Evolutionary conservation across 2,113 vertebrate species (phyloP), one percentile per base, ranked within the genome.

Genomic region (Silurus asotus): DNA sequence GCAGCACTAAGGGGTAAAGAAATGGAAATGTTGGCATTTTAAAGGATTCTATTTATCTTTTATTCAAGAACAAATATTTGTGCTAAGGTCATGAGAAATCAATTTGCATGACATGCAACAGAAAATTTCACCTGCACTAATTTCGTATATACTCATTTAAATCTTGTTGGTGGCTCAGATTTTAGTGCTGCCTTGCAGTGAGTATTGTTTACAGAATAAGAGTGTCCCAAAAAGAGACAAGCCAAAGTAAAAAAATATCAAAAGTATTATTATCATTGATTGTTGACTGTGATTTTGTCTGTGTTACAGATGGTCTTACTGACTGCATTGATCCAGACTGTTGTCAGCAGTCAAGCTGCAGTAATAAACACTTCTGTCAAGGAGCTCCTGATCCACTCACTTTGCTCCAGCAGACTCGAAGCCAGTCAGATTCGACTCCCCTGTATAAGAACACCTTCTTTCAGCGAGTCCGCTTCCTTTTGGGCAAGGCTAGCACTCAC

Each of bases 301-400:
- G 62, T 90, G 37, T 51, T 92, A 78, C 90, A 99, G 98, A 99
- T 88, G 97, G 97, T 86, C 93, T 99, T 93, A 95, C 95, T 19
- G 98, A 98, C 94, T 99, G 98, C 5, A 95, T 98, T 14, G 98
- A 99, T 88, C 98, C 98, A 0, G 97, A 99, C 87, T 99, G 98
- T 59, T 99, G 98, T 87, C 96, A 98, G 90, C 97, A 98, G 92
- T 93, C 95, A 91, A 97, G 95, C 87, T 99, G 98, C 77, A 96
- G 95, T 4, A 92, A 94, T 0, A 98, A 96, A 87, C 95, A 97
- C 20, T 95, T 99, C 87, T 98, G 98, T 87, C 97, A 98, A 87
- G 97, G 97, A 58, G 98, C 98, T 0, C 96, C 97, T 64, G 97
- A 98, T 92, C 98, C 98, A 67, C 93, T 98, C 81, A 97, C 97